Percentiles rank a stretch among this genome's conserved stretches.
phyloP scores from a whole-genome alignment of 2,888 invertebrate species.

The Apocheima hispidaria region DNA sequence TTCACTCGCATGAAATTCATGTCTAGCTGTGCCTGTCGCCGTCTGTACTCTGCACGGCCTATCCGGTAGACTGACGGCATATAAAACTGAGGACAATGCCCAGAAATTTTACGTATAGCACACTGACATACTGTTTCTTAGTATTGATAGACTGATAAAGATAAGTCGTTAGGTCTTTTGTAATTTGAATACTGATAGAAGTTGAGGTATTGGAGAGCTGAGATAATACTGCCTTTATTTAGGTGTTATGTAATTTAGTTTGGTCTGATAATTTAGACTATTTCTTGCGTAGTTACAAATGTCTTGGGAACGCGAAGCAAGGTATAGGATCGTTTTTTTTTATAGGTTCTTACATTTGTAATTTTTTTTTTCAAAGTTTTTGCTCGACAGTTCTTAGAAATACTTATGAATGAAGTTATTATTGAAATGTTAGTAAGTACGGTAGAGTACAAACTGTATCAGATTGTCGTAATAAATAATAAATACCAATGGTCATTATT shows the following conservation, averaged over 20 bases:
- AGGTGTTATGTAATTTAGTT: not conserved
- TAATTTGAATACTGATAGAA: conserved; percentile 44
- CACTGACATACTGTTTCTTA: conserved; percentile 44
- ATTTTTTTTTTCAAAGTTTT: conserved; percentile 11
- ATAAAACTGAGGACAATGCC: too few relatives aligned
- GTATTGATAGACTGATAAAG: conserved; percentile 48
- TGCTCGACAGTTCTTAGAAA: not conserved
- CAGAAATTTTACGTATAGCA: not conserved
- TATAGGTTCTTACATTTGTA: conserved; percentile 16
- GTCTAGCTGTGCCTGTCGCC: too few relatives aligned
- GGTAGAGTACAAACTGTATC: conserved; percentile 7
- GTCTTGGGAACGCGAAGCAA: not conserved
- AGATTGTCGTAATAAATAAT: conserved; percentile 9
- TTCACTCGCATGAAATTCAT: too few relatives aligned
- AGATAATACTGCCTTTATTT: conserved; percentile 26
- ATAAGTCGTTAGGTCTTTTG: conserved; percentile 49
- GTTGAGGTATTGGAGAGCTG: conserved; percentile 10
- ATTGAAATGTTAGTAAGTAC: conserved; percentile 9
- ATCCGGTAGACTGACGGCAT: too few relatives aligned
- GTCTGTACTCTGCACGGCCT: too few relatives aligned
- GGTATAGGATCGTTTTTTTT: too few relatives aligned
- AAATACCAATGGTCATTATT: conserved; percentile 5
- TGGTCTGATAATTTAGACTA: conserved; percentile 11
- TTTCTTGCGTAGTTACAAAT: conserved; percentile 17
- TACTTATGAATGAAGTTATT: not conserved